A percentile compares a stretch with the other conserved stretches of the same genome.
Conservation (phyloP, 1,140 invertebrate species). For the Bombus impatiens region DNA sequence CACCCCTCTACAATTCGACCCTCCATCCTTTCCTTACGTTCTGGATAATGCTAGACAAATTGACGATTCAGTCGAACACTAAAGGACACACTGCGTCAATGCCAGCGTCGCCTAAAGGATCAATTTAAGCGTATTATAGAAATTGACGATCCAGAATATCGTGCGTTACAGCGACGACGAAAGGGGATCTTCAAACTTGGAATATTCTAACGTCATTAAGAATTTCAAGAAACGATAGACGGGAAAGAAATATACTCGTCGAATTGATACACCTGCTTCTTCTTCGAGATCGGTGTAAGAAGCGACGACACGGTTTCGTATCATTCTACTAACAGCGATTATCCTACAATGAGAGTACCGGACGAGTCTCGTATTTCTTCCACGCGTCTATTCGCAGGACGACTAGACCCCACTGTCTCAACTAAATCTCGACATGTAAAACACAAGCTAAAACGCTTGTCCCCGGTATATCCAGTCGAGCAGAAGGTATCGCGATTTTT, state of each 20-base stretch:
- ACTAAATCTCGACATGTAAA: too few species aligned
- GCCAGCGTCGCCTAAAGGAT: constrained; percentile 64
- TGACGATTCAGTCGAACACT: constrained; percentile 81
- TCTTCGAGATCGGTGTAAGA: too few species aligned
- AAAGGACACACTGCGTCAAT: constrained; percentile 74
- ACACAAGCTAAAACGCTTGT: neutral
- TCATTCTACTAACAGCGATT: too few species aligned
- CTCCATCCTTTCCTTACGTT: constrained; percentile 57
- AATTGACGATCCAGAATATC: constrained; percentile 55
- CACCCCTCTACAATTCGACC: constrained; percentile 6
- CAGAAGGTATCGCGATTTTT: neutral
- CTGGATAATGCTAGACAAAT: constrained; percentile 82
- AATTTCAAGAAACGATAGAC: neutral
- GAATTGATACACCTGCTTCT: too few species aligned
- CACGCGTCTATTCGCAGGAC: too few species aligned
- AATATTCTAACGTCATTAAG: neutral
- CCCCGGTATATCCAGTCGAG: neutral
- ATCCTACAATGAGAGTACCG: too few species aligned
- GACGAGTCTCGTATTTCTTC: too few species aligned
- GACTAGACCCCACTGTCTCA: too few species aligned
- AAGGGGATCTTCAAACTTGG: neutral
- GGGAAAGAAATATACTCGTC: neutral
- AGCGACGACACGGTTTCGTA: too few species aligned
- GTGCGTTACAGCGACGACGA: constrained; percentile 10
- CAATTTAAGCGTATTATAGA: constrained; percentile 70